Evolutionary conservation across 2,113 vertebrate species (phyloP), one percentile per base, ranked within the genome.

Genomic region (Syngnathus scovelli): DNA sequence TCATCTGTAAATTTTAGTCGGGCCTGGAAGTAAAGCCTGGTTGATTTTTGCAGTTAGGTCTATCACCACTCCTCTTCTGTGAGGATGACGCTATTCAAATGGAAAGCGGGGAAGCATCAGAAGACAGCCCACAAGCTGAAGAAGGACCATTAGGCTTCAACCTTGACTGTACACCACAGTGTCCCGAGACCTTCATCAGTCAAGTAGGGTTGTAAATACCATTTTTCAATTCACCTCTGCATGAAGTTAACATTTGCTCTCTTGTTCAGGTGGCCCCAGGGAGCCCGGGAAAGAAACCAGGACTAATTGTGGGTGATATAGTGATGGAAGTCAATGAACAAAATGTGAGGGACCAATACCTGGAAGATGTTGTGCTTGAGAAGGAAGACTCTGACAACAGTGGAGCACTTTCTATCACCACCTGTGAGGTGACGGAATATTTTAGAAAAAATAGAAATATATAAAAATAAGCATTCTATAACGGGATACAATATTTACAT

Each of bases 1-100:
- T 15, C 15, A 19, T 48, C 4, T 65, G 15, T 65, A 16, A 13
- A 19, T 67, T 23, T 33, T 60, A 16, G 64, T 7, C 23, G 19
- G 1, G 12, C 13, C 49, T 51, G 2, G 9, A 18, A 38, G 7
- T 54, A 8, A 23, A 21, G 6, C 27, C 36, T 33, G 55, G 27
- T 23, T 6, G 23, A 43, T 12, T 18, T 55, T 68, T 80, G 27
- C 84, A 99, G 96, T 79, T 98, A 0, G 93, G 94, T 38, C 81
- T 98, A 19, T 95, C 94, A 18, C 95, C 95, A 0, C 88, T 95
- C 66, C 88, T 95, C 27, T 98, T 94, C 80, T 84, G 87, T 67
- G 91, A 93, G 51, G 85, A 91, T 6, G 37, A 23, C 10, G 61
- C 80, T 1, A 74, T 65, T 43, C 63, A 74, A 19, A 64, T 69